Percentiles rank a stretch among this genome's conserved stretches.
These are phyloP conservation scores for Ceratina calcarata DNA, from an alignment of 1,140 invertebrate species.

Conservation along the genomic window DNA sequence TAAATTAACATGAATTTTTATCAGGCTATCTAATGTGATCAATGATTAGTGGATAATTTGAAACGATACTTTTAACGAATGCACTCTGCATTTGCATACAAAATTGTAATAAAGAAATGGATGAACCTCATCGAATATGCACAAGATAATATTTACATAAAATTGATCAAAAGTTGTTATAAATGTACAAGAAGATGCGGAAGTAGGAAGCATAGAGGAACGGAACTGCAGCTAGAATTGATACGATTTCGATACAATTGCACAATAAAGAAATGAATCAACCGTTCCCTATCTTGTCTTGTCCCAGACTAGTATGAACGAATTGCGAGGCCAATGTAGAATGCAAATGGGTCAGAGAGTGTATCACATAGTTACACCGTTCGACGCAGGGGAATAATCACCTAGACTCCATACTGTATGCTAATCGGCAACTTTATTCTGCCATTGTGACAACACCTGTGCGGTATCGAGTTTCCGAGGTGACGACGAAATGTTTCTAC, in stretches of 20 bases:
- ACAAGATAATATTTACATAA: no score
- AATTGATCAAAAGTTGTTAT: no score
- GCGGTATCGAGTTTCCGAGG: slow-evolving; percentile 63
- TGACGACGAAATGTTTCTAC: slow-evolving; percentile 65
- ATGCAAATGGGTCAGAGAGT: not conserved
- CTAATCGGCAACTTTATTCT: slow-evolving; percentile 51
- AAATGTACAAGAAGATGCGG: no score
- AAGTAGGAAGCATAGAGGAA: no score
- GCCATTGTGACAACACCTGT: slow-evolving; percentile 64
- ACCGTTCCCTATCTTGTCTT: not conserved
- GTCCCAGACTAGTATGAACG: not conserved
- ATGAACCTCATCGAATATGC: no score
- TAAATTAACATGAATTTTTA: no score
- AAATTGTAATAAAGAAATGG: no score
- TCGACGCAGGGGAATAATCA: slow-evolving; percentile 25
- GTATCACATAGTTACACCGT: not conserved
- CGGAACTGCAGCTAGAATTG: no score
- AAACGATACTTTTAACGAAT: no score
- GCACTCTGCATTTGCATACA: no score
- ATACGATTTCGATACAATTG: not conserved
- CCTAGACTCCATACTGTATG: slow-evolving; percentile 32
- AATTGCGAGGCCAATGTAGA: not conserved
- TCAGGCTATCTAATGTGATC: no score
- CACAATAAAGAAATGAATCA: not conserved
- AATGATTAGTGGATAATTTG: no score